phyloP scores from a whole-genome alignment of 2,888 invertebrate genomes.

The Parasteatoda lunata region DNA sequence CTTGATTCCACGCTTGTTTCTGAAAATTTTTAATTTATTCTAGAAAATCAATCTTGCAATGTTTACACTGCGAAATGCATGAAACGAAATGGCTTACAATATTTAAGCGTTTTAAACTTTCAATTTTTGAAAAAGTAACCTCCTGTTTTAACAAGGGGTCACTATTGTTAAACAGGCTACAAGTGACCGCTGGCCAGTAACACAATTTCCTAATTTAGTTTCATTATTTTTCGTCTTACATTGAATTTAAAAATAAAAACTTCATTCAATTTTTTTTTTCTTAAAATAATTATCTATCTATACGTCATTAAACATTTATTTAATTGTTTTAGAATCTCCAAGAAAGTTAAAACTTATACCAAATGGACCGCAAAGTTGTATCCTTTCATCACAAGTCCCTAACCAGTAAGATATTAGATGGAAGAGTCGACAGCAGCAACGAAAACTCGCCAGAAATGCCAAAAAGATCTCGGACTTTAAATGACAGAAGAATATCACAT shows the following conservation, averaged over 20 bases:
- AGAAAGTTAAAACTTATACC: background rate
- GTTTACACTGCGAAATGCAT: too few species aligned
- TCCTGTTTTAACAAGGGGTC: too few species aligned
- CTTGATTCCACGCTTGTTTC: too few species aligned
- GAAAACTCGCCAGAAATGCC: background rate
- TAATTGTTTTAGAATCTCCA: background rate
- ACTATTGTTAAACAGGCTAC: background rate
- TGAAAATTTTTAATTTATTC: too few species aligned
- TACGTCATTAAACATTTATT: background rate
- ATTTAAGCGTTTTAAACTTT: too few species aligned
- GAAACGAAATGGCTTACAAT: too few species aligned
- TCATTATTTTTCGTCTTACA: background rate
- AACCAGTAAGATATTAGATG: conserved; percentile 47
- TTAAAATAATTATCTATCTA: background rate
- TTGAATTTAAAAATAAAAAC: background rate
- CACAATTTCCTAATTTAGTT: background rate
- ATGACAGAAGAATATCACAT: conserved; percentile 26
- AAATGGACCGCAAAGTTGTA: conserved; percentile 44
- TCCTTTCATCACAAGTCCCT: conserved; percentile 63
- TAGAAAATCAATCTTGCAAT: too few species aligned
- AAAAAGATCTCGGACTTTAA: conserved; percentile 17
- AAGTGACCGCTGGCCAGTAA: background rate
- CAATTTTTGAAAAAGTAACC: too few species aligned
- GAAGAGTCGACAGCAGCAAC: conserved; percentile 10
- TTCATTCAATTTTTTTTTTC: background rate